Base-by-base conservation (phyloP, 2,888 invertebrate genomes). In the Noctuana brunneofusca region DNA sequence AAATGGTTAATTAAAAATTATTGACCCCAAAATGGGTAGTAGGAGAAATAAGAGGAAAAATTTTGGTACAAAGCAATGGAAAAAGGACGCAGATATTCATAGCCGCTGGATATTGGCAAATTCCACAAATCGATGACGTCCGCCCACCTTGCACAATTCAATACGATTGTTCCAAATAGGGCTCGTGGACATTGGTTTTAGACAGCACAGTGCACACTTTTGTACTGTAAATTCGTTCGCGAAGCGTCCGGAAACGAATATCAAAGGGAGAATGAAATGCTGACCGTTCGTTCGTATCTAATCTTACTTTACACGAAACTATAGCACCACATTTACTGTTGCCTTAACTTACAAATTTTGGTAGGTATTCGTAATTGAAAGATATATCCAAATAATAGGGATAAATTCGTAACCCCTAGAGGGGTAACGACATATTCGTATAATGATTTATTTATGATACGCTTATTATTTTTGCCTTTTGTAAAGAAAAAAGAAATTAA, bases 81-180 rank as follows among this genome's bases (percentile, higher is more conserved):
- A 14, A 50, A 8, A 3, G 30, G 18, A 16, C 53, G 24, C 32
- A 18, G 46, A 48, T 54, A 52, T 58, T 54, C 54, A 54, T 54
- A 38, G 53, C 53, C 46, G 16, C 46, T 60, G 43, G 59, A 62
- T 49, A 60, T 60, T 62, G 62, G 62, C 30, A 32, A 62, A 62
- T 62, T 62, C 62, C 62, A 50, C 62, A 62, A 56, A 56, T 50
- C 55, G 55, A 62, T 62, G 62, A 62, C 55, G 50, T 62, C 50
- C 49, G 62, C 55, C 27, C 35, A 56, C 41, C 38, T 56, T 30
- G 38, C 35, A 62, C 62, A 62, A 62, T 62, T 35, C 62, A 54
- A 56, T 62, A 22, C 55, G 55, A 50, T 41, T 56, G 49, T 24
- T 30, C 49, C 55, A 49, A 62, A 62, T 56, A 62, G 49, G 41